Evolutionary conservation across 2,797 vertebrate species (phyloP), one percentile per base, ranked within the genome.

Genomic region (Ctenopoma multispine): DNA sequence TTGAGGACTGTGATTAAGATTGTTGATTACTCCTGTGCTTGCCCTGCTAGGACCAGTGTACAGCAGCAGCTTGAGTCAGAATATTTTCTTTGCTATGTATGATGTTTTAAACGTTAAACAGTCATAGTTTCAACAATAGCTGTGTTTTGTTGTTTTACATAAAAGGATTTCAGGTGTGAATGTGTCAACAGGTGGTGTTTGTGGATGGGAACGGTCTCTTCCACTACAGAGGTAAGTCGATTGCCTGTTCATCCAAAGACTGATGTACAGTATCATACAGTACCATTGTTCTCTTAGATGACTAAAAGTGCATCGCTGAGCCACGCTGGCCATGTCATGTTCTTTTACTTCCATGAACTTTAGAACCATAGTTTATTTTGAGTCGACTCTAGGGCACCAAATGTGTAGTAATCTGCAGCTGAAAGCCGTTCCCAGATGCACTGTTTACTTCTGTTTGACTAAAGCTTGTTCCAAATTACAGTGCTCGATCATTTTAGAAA

Each of bases 131-230:
- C 18, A n/a, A 18, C 18, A 18, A 44, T 44, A 44, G 43, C 7
- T 44, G 17, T 18, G 43, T 44, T 44, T n/a, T n/a, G 17, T n/a
- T 18, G 17, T 9, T 8, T 9, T 44, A n/a, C 6, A 9, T n/a
- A 3, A 31, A 20, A 61, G 14, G 0, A 72, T 24, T 20, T 27
- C 11, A 34, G 8, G 3, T 54, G 31, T 67, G n/a, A 41, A 1
- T 63, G 15, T 74, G 20, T 65, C 58, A 48, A 48, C 84, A 98
- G 96, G 96, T 98, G 18, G 92, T 99, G 59, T 91, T 99, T 65
- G 97, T 97, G 34, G 97, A 98, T 78, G 97, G 97, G 44, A 99
- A 98, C 4, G 97, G 97, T 8, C 70, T 97, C 70, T 95, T 98
- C 64, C 97, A 99, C 81, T 96, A 95, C 82, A 94, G 93, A 95